Base-by-base conservation (phyloP, 2,888 invertebrate species). In the Hyposoter dolosus region DNA sequence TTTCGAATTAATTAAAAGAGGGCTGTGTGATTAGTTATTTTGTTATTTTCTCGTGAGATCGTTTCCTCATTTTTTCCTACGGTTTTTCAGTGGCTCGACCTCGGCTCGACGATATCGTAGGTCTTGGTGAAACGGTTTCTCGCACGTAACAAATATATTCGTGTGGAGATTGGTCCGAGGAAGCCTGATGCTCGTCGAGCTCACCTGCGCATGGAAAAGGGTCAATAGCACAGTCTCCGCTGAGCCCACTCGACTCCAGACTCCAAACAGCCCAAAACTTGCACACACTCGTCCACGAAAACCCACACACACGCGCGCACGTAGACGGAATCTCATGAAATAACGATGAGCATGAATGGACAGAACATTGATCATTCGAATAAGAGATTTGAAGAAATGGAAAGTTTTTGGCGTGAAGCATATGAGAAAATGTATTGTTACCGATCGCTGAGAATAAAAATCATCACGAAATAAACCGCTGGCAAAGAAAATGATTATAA, bases 161-260 rank as follows among this genome's bases (percentile, higher is more conserved):
- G 90, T 87, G 79, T 28, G 50, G 89, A 88, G 90, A 90, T 90
- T 88, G 90, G 90, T 89, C 89, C 84, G 12, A 9, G 60, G 88
- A 88, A 88, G 40, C 40, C 40, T 90, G 28, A 28, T 28, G 28
- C 91, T 90, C 90, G 89, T 89, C 88, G 89, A 89, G 87, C 91
- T 91, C 92, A 92, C 92, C 92, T 91, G 91, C 90, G 87, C 66
- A 89, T 88, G 90, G 90, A 92, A 92, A 92, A 91, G 91, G 92
- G 92, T 92, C 92, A 92, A 92, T 91, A 91, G 92, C 91, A 92
- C 91, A 81, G 83, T 77, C 82, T 82, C 69, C 78, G 77, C 40
- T 74, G 40, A 78, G 68, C 63, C 78, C 65, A 75, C 81, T 74
- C 74, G 23, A 35, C 68, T 68, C 60, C 53, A 63, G 23, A 15